Conservation (phyloP, 1,140 invertebrate genomes). For the Cryptotermes secundus region DNA sequence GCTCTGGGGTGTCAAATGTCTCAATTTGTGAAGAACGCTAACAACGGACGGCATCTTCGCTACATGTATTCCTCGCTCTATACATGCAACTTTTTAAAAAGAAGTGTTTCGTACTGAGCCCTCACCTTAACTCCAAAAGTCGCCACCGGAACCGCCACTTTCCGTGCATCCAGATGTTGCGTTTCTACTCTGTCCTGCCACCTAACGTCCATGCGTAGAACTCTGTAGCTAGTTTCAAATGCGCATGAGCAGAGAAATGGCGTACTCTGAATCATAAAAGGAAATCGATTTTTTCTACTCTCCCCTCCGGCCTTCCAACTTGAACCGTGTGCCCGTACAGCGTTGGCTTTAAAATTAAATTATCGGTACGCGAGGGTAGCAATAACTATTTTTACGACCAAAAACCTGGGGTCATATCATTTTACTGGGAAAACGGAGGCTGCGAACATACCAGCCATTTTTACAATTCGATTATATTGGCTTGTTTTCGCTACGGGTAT, state of each 20-base stretch:
- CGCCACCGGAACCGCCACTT: neutral
- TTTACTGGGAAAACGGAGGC: conserved; percentile 2
- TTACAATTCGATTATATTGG: neutral
- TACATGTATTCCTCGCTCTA: too few relatives aligned
- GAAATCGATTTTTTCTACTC: conserved; percentile 27
- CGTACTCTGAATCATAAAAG: conserved; percentile 24
- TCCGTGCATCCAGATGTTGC: neutral
- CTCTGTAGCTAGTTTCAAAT: neutral
- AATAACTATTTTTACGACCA: conserved; percentile 14
- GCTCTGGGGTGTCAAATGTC: too few relatives aligned
- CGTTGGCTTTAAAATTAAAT: conserved; percentile 23
- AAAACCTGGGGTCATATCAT: neutral
- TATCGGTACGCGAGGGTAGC: conserved; percentile 1
- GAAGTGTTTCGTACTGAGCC: too few relatives aligned
- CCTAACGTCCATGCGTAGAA: neutral
- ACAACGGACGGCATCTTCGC: too few relatives aligned
- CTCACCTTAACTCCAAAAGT: neutral
- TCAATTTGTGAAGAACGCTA: too few relatives aligned
- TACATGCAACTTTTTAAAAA: too few relatives aligned
- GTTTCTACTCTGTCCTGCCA: neutral
- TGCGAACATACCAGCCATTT: neutral
- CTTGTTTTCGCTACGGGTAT: too few relatives aligned
- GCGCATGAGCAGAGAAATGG: neutral
- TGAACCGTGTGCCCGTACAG: conserved; percentile 21
- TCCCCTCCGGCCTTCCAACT: neutral